These are phyloP conservation scores for Atopsyche davidsoni DNA, from an alignment of 1,140 invertebrate genomes.

Conservation along the genomic window DNA sequence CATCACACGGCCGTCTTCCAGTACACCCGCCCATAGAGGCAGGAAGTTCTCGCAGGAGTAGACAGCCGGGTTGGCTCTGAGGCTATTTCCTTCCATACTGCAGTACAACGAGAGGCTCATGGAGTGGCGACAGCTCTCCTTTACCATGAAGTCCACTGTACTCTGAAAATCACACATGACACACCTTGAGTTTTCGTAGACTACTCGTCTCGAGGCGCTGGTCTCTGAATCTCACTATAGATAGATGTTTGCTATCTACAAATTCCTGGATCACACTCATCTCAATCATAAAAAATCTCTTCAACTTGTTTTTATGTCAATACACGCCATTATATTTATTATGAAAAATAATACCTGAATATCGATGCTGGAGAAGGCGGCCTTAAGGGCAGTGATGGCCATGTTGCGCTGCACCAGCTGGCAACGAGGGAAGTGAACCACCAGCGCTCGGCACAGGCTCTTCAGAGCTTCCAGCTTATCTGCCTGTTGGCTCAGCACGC, in stretches of 20 bases:
- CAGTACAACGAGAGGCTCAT: slow-evolving; percentile 17
- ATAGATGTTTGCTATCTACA: too few species aligned
- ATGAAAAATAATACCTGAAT: slow-evolving; percentile 13
- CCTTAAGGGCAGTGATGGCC: slow-evolving; percentile 17
- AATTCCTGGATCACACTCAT: too few species aligned
- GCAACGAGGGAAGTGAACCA: slow-evolving; percentile 22
- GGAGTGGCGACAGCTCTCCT: slow-evolving; percentile 22
- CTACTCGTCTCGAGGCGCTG: too few species aligned
- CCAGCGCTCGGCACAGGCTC: slow-evolving; percentile 12
- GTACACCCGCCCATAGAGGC: slow-evolving; percentile 20
- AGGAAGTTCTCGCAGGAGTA: slow-evolving; percentile 20
- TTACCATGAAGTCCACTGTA: slow-evolving; percentile 15
- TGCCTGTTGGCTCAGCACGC: slow-evolving; percentile 5
- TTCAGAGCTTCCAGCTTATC: slow-evolving; percentile 13
- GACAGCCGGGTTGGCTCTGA: background rate
- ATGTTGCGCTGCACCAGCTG: slow-evolving; percentile 16
- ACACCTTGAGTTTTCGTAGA: too few species aligned
- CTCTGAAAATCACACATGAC: too few species aligned
- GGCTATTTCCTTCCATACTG: background rate
- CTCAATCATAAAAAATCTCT: too few species aligned
- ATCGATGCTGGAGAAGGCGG: slow-evolving; percentile 18
- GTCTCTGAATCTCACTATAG: too few species aligned
- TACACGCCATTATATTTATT: slow-evolving; percentile 8
- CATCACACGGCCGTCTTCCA: slow-evolving; percentile 5
- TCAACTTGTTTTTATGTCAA: too few species aligned